Conservation (phyloP, 2,888 invertebrate genomes). For the Deroplatys truncata region DNA sequence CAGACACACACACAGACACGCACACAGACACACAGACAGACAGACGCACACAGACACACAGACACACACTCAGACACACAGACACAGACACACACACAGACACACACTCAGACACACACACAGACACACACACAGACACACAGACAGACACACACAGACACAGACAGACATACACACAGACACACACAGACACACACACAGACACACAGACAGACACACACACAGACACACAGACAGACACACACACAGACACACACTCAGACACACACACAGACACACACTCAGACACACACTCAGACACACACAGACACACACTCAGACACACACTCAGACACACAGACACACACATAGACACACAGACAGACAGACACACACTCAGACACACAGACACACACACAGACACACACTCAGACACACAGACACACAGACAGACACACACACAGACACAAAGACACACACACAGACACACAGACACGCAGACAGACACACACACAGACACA, state of each 20-base stretch:
- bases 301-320: background rate
- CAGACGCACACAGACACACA: background rate
- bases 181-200: background rate
- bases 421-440: background rate
- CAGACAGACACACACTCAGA: background rate
- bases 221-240: background rate
- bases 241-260: background rate
- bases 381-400: background rate
- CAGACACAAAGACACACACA: too few species aligned
- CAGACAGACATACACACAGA: too few species aligned
- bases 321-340: background rate
- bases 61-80: background rate
- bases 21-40: too few species aligned
- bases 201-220: background rate
- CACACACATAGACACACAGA: too few species aligned
- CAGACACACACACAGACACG: background rate
- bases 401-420: background rate
- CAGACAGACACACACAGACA: background rate
- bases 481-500: too few species aligned
- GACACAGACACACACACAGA: background rate
- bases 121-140: background rate
- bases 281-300: background rate
- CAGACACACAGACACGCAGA: too few species aligned
- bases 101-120: background rate
- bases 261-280: background rate